Percentiles rank a stretch among this genome's conserved stretches.
phyloP scores from a whole-genome alignment of 1,140 invertebrate genomes.

The Ridgeia piscesae region DNA sequence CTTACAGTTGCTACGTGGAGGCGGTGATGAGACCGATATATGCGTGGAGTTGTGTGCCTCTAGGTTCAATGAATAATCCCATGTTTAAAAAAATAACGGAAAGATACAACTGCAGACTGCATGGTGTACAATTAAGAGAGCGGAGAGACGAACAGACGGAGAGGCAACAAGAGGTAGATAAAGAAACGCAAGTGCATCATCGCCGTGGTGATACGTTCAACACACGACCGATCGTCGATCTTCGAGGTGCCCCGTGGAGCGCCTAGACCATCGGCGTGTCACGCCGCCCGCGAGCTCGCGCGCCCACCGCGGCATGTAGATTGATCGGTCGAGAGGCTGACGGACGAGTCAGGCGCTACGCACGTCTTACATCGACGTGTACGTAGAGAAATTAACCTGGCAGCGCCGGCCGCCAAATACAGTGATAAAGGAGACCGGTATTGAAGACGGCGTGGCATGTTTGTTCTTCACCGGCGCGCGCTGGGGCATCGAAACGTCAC shows the following conservation, averaged over 20 bases:
- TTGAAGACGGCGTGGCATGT: neutral
- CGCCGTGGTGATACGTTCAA: neutral
- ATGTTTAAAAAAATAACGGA: neutral
- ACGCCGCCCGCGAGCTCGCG: neutral
- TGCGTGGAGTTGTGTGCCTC: too few species aligned
- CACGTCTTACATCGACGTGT: neutral
- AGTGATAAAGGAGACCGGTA: neutral
- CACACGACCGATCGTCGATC: neutral
- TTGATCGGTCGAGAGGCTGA: neutral
- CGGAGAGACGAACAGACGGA: too few species aligned
- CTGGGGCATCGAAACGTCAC: neutral
- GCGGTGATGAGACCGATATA: too few species aligned
- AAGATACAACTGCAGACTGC: neutral
- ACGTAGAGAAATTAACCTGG: slow-evolving; percentile 1
- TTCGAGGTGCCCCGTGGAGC: neutral
- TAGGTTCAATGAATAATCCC: too few species aligned
- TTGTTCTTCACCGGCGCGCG: neutral
- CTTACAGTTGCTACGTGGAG: too few species aligned
- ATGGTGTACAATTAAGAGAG: neutral
- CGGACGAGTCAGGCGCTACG: neutral
- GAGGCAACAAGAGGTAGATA: neutral
- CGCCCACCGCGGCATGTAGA: neutral
- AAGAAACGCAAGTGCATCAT: neutral
- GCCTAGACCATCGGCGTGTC: neutral
- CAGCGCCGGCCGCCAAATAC: neutral